Evolutionary conservation across 1,140 invertebrate species (phyloP).

Genomic region (Bursaphelenchus mucronatus): DNA sequence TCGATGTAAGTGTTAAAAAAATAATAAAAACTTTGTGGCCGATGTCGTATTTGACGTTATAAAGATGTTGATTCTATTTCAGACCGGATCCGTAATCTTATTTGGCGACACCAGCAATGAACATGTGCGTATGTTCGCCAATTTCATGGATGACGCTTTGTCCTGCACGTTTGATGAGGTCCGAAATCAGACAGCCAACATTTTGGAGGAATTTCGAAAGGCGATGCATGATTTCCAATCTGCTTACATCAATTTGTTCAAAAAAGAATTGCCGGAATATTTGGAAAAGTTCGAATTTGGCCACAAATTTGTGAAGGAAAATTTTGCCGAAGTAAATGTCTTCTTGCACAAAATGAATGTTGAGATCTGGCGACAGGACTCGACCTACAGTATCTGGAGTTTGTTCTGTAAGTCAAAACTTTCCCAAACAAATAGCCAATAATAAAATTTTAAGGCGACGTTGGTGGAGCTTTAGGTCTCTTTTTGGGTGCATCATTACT

Average conservation of each 20-base stretch:
- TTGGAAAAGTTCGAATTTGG: constrained; percentile 57
- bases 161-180: constrained; percentile 51
- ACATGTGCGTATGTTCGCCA: constrained; percentile 31
- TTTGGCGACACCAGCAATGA: constrained; percentile 41
- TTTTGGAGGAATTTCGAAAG: constrained; percentile 52
- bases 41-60: constrained; percentile 4
- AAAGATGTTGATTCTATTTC: constrained; percentile 12
- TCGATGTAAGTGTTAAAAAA: constrained; percentile 35
- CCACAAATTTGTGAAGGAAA: constrained; percentile 54
- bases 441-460: constrained; percentile 45
- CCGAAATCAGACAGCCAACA: constrained; percentile 46
- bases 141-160: constrained; percentile 52
- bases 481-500: constrained; percentile 52
- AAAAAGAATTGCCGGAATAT: constrained; percentile 56
- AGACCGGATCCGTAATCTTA: constrained; percentile 53
- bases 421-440: constrained; percentile 12
- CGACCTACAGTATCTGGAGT: constrained; percentile 59
- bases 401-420: constrained; percentile 43
- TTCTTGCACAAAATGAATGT: constrained; percentile 60
- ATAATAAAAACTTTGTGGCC: constrained; percentile 5
- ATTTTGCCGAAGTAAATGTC: constrained; percentile 59
- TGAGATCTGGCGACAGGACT: constrained; percentile 55
- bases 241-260: constrained; percentile 46
- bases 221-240: constrained; percentile 50
- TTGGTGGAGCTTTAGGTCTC: constrained; percentile 57